Base-by-base conservation (phyloP, 2,113 vertebrate genomes). In the Calyptomena viridis region DNA sequence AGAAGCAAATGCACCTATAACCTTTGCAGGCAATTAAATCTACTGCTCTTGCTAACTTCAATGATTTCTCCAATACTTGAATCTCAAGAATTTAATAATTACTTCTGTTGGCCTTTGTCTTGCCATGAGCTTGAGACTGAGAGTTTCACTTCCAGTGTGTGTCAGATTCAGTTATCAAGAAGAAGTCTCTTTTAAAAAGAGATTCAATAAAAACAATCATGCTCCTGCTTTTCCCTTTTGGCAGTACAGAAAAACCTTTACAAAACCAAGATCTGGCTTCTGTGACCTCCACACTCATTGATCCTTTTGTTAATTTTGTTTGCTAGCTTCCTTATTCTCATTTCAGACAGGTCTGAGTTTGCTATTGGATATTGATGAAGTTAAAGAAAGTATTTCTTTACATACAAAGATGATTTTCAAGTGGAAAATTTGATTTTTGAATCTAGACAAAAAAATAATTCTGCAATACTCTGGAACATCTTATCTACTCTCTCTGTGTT, bases 1-100 rank as follows among this genome's bases (percentile, higher is more conserved):
- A 82, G 62, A 74, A 92, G 68, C 23, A 77, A 88, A 92, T 58
- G 59, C 55, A 75, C 69, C 44, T 62, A 55, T 46, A 89, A 87
- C 76, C 87, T 95, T 55, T 66, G 21, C 49, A 94, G 95, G 80
- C 92, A 89, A 95, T 84, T 91, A 93, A 49, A 84, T 74, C 46
- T 63, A 82, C 78, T 93, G 93, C 46, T 62, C 49, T 90, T 64
- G 66, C 79, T 91, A 88, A 64, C 71, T 94, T 31, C 14, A 24
- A 53, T 20, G n/a, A 90, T 73, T 94, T 95, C 56, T 80, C 67
- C 37, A 35, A 64, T 35, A 73, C 44, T 60, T 49, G 53, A 89
- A 93, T 72, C 76, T 94, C 50, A 88, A 87, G 46, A 94, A 79
- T 73, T 85, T n/a, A 88, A 66, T 84, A 90, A 95, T 96, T 97